These are phyloP conservation scores for Caenorhabditis sp. DNA, from an alignment of 2,888 invertebrate genomes.

Conservation along the genomic window DNA sequence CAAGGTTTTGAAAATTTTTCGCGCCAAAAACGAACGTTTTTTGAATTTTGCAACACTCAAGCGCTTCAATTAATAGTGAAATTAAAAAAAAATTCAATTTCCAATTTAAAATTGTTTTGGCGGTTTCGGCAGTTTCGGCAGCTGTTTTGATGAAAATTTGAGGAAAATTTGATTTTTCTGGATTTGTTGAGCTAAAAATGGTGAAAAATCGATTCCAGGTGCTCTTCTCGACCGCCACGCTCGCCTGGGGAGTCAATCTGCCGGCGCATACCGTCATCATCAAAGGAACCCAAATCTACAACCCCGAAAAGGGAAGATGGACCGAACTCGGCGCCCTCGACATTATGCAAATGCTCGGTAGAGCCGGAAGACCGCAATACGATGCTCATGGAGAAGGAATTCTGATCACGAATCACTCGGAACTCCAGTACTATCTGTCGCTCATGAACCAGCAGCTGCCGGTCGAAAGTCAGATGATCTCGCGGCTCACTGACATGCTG, in stretches of 20 bases:
- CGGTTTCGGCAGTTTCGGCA: no score
- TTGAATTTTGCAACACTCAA: no score
- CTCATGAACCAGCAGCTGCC: constrained; percentile 98
- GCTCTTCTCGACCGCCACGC: constrained; percentile 96
- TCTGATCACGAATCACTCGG: constrained; percentile 98
- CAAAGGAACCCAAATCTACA: constrained; percentile 97
- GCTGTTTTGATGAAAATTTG: no score
- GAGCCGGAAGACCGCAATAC: constrained; percentile 98
- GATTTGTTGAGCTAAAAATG: no score
- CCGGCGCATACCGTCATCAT: constrained; percentile 99
- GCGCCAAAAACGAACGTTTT: no score
- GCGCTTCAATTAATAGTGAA: no score
- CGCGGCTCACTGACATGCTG: constrained; percentile 95
- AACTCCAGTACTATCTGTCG: constrained; percentile 97
- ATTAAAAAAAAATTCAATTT: no score
- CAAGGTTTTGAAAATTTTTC: neutral
- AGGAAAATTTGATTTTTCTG: no score
- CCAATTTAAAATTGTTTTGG: no score
- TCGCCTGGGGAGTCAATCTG: constrained; percentile 99
- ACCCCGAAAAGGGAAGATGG: constrained; percentile 98
- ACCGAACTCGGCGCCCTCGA: constrained; percentile 97
- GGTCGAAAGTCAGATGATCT: constrained; percentile 95
- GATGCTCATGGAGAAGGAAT: constrained; percentile 98
- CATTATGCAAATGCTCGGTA: constrained; percentile 97
- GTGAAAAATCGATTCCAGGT: constrained; percentile 86